Evolutionary conservation across 1,140 invertebrate genomes (phyloP).

Genomic region (Drosophila arawakana): DNA sequence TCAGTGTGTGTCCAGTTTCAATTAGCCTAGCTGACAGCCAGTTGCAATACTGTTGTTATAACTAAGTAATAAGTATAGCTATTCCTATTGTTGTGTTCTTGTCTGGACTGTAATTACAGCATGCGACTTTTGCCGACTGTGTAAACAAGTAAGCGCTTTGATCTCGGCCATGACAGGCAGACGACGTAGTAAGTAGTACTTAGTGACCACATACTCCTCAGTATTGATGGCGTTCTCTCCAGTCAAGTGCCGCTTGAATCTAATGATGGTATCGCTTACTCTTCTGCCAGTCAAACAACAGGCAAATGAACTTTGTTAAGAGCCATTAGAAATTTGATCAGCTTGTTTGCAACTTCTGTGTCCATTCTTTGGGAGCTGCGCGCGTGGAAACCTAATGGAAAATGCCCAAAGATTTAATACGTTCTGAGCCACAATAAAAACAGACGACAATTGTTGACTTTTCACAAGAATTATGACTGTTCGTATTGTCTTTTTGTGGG

Average conservation of each 20-base stretch:
- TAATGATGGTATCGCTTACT: conserved; percentile 57
- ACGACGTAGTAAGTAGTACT: conserved; percentile 14
- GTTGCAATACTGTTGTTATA: conserved; percentile 41
- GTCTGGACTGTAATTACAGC: conserved; percentile 65
- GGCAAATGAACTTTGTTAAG: conserved; percentile 74
- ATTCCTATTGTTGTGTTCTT: neutral
- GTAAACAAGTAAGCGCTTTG: conserved; percentile 61
- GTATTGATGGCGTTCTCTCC: neutral
- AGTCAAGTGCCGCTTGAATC: conserved; percentile 15
- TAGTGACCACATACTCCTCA: conserved; percentile 23
- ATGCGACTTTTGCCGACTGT: conserved; percentile 72
- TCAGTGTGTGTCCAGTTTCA: conserved; percentile 49
- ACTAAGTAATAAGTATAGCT: neutral
- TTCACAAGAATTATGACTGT: conserved; percentile 28
- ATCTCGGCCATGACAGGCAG: conserved; percentile 53
- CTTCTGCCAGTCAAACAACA: conserved; percentile 26
- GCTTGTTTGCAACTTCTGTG: conserved; percentile 53
- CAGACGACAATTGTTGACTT: conserved; percentile 37
- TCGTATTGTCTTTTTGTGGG: conserved; percentile 38
- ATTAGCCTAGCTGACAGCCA: conserved; percentile 51
- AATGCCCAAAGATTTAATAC: conserved; percentile 55
- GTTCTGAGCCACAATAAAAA: neutral
- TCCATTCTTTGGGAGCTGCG: conserved; percentile 17
- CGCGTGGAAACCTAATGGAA: conserved; percentile 68
- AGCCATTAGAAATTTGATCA: conserved; percentile 78